Evolutionary conservation across 1,140 invertebrate species (phyloP).

Genomic region (Magallana ariakensis): DNA sequence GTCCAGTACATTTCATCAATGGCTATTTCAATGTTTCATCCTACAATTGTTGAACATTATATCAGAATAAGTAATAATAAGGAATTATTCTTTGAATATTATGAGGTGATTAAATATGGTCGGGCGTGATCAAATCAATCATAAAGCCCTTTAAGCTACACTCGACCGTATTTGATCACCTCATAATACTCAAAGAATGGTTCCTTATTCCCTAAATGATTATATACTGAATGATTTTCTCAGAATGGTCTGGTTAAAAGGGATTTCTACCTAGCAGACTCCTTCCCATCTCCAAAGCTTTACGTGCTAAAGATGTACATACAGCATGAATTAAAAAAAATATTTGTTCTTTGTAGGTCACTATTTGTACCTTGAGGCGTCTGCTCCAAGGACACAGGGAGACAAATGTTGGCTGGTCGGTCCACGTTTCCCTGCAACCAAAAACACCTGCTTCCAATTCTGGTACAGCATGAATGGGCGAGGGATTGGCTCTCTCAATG

Average conservation of each 20-base stretch:
- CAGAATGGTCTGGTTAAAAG: not conserved
- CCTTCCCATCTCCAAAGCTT: not conserved
- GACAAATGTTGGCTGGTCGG: conserved; percentile 70
- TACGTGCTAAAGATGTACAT: not conserved
- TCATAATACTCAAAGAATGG: no score
- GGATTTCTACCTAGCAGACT: not conserved
- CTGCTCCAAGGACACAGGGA: conserved; percentile 66
- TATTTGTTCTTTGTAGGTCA: conserved; percentile 60
- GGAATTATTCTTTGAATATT: no score
- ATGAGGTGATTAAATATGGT: no score
- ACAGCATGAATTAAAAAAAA: not conserved
- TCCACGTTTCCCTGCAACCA: conserved; percentile 59
- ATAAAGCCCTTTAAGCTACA: no score
- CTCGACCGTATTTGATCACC: no score
- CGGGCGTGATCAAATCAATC: no score
- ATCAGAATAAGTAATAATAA: no score
- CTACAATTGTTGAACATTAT: no score
- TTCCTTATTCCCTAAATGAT: no score
- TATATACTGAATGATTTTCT: no score
- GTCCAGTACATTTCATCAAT: no score
- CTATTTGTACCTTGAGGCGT: conserved; percentile 75
- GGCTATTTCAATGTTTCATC: no score
- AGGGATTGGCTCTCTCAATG: conserved; percentile 66
- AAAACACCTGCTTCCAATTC: conserved; percentile 65
- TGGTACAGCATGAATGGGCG: conserved; percentile 74